These are phyloP conservation scores for Mythimna pallens DNA, from an alignment of 2,888 invertebrate species.

Conservation along the genomic window DNA sequence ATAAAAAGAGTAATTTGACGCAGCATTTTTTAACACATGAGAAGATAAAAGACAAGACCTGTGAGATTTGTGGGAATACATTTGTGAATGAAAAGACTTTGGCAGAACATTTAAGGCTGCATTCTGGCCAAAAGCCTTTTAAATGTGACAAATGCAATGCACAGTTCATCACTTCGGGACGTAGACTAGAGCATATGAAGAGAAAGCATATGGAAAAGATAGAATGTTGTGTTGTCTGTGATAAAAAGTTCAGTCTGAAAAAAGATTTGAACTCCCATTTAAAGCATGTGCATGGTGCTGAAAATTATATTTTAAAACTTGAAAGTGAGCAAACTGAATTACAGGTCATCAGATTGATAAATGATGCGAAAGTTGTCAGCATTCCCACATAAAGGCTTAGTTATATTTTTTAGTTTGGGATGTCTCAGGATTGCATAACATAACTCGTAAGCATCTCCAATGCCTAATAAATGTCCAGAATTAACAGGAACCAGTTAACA, in stretches of 20 bases:
- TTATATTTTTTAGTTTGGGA: background rate
- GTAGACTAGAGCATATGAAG: slow-evolving; percentile 78
- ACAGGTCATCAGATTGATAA: slow-evolving; percentile 47
- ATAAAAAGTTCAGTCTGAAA: slow-evolving; percentile 77
- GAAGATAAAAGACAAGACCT: slow-evolving; percentile 71
- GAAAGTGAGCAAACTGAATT: slow-evolving; percentile 42
- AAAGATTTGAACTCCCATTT: slow-evolving; percentile 79
- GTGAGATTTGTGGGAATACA: slow-evolving; percentile 77
- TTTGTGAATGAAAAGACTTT: slow-evolving; percentile 77
- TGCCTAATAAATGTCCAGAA: background rate
- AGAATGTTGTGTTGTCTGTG: slow-evolving; percentile 75
- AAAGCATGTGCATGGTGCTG: slow-evolving; percentile 69
- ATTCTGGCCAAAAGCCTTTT: slow-evolving; percentile 75
- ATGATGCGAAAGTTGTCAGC: slow-evolving; percentile 27
- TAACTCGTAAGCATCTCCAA: background rate
- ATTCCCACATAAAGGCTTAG: slow-evolving; percentile 1
- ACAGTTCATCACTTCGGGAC: slow-evolving; percentile 76
- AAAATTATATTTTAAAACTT: slow-evolving; percentile 44
- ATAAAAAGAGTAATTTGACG: slow-evolving; percentile 76
- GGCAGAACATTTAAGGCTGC: slow-evolving; percentile 76
- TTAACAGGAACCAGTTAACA: background rate
- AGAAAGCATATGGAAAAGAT: slow-evolving; percentile 76
- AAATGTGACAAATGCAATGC: slow-evolving; percentile 75
- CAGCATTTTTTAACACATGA: slow-evolving; percentile 74
- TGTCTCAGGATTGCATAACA: too few species aligned